Percentiles rank a stretch among this genome's conserved stretches.
phyloP scores from a whole-genome alignment of 2,797 vertebrate genomes.

The Darevskia nairensis region DNA sequence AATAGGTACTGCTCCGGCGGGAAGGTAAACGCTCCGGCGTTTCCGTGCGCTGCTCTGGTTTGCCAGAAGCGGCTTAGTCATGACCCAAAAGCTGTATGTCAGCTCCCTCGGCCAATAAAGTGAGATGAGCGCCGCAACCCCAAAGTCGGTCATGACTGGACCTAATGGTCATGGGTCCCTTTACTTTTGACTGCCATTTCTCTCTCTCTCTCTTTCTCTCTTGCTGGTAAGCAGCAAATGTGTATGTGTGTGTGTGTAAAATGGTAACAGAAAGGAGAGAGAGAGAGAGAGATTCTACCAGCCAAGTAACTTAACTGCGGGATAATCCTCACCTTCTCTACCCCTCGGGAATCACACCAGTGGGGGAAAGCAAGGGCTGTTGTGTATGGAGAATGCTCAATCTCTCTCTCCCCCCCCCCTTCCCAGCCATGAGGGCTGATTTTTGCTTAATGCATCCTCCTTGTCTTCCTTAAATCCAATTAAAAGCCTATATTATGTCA shows the following conservation, averaged over 20 bases:
- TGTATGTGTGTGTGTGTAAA: background rate
- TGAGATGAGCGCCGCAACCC: no score
- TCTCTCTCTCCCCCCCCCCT: constrained; percentile 63
- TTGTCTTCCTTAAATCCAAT: constrained; percentile 84
- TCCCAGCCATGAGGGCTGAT: constrained; percentile 64
- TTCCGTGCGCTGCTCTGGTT: no score
- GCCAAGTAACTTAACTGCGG: constrained; percentile 60
- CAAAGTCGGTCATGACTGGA: no score
- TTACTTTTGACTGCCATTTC: no score
- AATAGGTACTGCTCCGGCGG: no score
- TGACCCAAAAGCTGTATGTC: no score
- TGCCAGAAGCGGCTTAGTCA: no score
- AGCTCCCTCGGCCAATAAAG: no score
- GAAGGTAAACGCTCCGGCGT: no score
- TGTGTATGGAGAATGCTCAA: constrained; percentile 73
- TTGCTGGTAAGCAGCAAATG: background rate
- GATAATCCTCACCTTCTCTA: constrained; percentile 10
- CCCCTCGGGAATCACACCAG: constrained; percentile 67
- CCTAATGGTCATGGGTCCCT: no score
- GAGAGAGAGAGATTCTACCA: constrained; percentile 44
- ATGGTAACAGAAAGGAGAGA: background rate
- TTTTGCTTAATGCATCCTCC: constrained; percentile 79
- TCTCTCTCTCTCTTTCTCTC: background rate
- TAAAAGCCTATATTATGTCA: constrained; percentile 84
- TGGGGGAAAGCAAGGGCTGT: constrained; percentile 60